Conservation (phyloP, 2,888 invertebrate genomes). For the Chloroclystis v-ata region DNA sequence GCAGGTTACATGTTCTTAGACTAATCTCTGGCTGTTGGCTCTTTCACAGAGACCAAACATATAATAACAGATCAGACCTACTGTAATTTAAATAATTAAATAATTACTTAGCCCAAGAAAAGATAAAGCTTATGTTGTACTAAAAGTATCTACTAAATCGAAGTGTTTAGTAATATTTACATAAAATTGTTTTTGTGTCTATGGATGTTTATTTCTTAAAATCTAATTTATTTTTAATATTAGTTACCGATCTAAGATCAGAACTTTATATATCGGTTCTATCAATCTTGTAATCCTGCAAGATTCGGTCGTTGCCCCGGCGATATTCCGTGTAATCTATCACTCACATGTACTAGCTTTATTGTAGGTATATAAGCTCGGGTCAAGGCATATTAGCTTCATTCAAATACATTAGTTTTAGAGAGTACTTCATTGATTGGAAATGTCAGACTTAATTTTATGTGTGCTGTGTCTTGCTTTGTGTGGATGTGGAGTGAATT, state of each 20-base stretch:
- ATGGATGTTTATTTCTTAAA: too few species aligned
- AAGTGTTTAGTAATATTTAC: too few species aligned
- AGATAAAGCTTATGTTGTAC: too few species aligned
- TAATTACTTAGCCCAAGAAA: too few species aligned
- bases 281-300: conserved; percentile 26
- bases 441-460: conserved; percentile 23
- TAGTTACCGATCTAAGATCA: not conserved
- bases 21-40: too few species aligned
- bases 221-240: too few species aligned
- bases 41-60: too few species aligned
- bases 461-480: conserved; percentile 15
- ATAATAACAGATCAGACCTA: too few species aligned
- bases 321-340: conserved; percentile 22
- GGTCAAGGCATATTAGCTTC: conserved; percentile 27
- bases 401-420: conserved; percentile 26
- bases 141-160: too few species aligned
- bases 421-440: conserved; percentile 24
- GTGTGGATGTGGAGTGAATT: conserved; percentile 25
- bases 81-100: too few species aligned
- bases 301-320: conserved; percentile 23
- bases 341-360: conserved; percentile 17
- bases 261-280: conserved; percentile 15
- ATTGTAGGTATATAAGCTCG: conserved; percentile 26
- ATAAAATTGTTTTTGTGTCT: too few species aligned
- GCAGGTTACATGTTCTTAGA: too few species aligned